These are phyloP conservation scores for Gnathonemus echidnorhynchus DNA, from an alignment of 2,113 vertebrate species.

Conservation along the genomic window DNA sequence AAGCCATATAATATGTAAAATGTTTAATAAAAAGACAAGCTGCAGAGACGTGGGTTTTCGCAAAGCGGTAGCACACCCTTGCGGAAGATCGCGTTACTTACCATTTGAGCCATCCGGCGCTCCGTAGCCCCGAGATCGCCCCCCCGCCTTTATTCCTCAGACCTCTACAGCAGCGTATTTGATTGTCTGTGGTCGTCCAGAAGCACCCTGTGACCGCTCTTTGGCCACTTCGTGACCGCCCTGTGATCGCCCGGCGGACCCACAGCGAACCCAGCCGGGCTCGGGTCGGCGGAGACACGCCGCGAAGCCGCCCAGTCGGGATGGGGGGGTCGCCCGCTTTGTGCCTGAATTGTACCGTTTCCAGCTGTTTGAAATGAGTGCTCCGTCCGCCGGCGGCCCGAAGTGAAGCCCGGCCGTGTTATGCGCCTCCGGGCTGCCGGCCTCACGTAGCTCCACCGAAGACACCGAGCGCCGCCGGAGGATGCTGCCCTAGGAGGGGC, in stretches of 20 bases:
- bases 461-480: conserved; percentile 39
- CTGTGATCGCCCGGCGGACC: background rate
- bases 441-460: background rate
- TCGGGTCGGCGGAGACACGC: background rate
- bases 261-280: background rate
- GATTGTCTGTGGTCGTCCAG: background rate
- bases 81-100: conserved; percentile 12
- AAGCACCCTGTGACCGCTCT: background rate
- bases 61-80: conserved; percentile 15
- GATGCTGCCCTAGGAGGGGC: conserved; percentile 42
- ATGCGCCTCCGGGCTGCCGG: background rate
- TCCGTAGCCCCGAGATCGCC: conserved; percentile 36
- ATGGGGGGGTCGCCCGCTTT: background rate
- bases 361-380: background rate
- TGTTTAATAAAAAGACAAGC: background rate
- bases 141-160: conserved; percentile 30
- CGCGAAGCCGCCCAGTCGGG: background rate
- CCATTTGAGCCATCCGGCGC: conserved; percentile 40
- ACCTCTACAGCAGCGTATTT: conserved; percentile 7
- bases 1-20: background rate
- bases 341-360: background rate
- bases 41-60: background rate
- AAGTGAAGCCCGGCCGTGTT: background rate
- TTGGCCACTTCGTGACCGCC: background rate
- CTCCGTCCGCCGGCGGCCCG: background rate